Evolutionary conservation across 1,140 invertebrate genomes (phyloP).

Genomic region (Leptoteleia sp.): DNA sequence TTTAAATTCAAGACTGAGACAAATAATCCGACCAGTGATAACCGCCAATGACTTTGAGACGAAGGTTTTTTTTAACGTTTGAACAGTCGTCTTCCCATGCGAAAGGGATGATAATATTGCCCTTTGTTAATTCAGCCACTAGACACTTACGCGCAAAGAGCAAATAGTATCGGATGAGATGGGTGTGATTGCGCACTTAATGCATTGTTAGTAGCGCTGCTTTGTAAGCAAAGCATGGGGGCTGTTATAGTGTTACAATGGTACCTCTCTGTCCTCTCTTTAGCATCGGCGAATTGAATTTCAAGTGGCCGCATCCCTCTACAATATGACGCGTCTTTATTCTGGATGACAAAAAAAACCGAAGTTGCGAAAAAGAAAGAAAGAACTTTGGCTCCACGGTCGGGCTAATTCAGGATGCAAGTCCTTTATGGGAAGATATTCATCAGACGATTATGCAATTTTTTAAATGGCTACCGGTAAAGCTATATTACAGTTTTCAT

Average conservation of each 20-base stretch:
- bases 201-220: conserved; percentile 79
- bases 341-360: conserved; percentile 63
- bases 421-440: conserved; percentile 53
- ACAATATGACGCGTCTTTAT: conserved; percentile 77
- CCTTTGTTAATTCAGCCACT: conserved; percentile 76
- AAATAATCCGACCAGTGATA: neutral
- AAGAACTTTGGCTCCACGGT: conserved; percentile 48
- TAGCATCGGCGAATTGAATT: conserved; percentile 80
- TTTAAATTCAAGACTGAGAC: no score
- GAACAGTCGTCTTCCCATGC: conserved; percentile 30
- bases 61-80: conserved; percentile 33
- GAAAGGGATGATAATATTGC: conserved; percentile 60
- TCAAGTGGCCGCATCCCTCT: conserved; percentile 82
- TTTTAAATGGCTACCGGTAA: no score
- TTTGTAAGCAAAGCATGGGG: conserved; percentile 81
- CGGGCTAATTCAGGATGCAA: conserved; percentile 57
- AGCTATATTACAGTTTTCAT: no score
- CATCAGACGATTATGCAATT: conserved; percentile 45
- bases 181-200: conserved; percentile 82
- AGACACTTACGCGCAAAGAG: conserved; percentile 78
- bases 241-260: conserved; percentile 80
- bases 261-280: conserved; percentile 68
- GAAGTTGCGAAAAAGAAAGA: conserved; percentile 33
- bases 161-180: conserved; percentile 82
- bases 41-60: conserved; percentile 16